A percentile compares a stretch with the other conserved stretches of the same genome.
These are phyloP conservation scores for Drosophila grimshawi DNA, from an alignment of 1,140 invertebrate species.

Conservation along the genomic window DNA sequence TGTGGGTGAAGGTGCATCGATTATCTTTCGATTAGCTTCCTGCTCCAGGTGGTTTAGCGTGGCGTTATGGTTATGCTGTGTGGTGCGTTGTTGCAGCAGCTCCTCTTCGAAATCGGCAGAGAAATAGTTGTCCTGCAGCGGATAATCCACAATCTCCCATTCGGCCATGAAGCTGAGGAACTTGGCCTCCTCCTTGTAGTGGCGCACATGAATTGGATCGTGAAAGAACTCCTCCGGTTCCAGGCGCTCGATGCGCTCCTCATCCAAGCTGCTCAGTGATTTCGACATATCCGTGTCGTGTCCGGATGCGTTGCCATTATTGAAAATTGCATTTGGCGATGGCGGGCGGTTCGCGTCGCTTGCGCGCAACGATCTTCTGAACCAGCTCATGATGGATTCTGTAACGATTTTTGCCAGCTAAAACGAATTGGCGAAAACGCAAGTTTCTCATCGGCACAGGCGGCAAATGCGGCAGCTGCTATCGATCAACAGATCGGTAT, in stretches of 20 bases:
- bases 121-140: conserved; percentile 69
- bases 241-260: conserved; percentile 60
- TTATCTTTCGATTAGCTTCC: background rate
- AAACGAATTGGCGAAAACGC: conserved; percentile 87
- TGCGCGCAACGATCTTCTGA: conserved; percentile 87
- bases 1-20: background rate
- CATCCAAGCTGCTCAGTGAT: conserved; percentile 59
- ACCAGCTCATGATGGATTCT: conserved; percentile 87
- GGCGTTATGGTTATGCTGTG: conserved; percentile 4
- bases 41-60: background rate
- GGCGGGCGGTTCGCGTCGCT: conserved; percentile 84
- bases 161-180: conserved; percentile 81
- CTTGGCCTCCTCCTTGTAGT: conserved; percentile 74
- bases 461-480: conserved; percentile 17
- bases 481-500: conserved; percentile 17
- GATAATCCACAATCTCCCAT: conserved; percentile 79
- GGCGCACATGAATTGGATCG: conserved; percentile 76
- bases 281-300: conserved; percentile 41
- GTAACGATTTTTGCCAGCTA: conserved; percentile 87
- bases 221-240: conserved; percentile 83
- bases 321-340: background rate
- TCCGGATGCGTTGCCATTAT: no score
- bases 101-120: conserved; percentile 81
- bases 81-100: conserved; percentile 57
- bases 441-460: conserved; percentile 87